phyloP scores from a whole-genome alignment of 2,113 vertebrate genomes.

The Charadrius vociferus region DNA sequence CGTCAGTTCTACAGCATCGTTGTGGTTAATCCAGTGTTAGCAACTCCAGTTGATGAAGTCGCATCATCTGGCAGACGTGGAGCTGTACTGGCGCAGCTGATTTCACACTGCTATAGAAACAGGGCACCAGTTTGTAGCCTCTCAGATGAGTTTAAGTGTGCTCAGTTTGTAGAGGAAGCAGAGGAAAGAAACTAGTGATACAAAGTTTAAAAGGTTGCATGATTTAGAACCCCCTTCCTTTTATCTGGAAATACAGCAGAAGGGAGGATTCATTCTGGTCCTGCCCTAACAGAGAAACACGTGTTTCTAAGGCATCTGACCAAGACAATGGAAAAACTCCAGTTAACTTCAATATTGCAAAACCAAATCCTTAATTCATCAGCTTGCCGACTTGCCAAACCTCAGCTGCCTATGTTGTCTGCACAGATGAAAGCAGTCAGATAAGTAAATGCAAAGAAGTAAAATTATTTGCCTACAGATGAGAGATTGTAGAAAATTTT shows the following conservation, averaged over 20 bases:
- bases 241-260: background rate
- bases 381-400: background rate
- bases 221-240: background rate
- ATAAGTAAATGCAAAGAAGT: conserved; percentile 25
- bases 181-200: background rate
- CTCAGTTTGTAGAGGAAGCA: background rate
- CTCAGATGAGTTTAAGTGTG: background rate
- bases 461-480: conserved; percentile 38
- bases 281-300: background rate
- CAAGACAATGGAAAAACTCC: background rate
- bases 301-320: background rate
- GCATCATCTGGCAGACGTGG: rapidly evolving
- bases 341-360: background rate
- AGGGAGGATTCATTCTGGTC: background rate
- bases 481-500: background rate
- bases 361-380: background rate
- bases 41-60: background rate
- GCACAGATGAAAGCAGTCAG: background rate
- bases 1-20: background rate
- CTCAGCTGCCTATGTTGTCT: background rate
- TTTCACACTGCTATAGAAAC: background rate
- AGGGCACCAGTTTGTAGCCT: background rate
- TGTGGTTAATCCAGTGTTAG: background rate
- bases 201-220: background rate
- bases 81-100: background rate